Conservation (phyloP, 2,888 invertebrate genomes). For the Agrotis segetum region DNA sequence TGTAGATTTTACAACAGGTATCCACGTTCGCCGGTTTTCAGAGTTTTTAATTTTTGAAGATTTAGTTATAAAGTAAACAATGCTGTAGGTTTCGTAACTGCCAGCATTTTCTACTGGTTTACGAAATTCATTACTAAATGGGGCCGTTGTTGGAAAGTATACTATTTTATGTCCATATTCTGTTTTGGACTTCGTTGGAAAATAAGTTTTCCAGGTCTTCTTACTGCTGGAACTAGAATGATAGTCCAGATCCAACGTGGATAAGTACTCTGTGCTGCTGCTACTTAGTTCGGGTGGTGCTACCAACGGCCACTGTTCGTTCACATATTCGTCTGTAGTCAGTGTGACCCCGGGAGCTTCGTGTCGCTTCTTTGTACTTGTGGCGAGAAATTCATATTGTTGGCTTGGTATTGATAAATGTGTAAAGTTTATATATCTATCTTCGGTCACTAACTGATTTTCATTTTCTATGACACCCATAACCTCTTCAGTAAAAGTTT, state of each 20-base stretch:
- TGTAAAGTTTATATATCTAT: background rate
- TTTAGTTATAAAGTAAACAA: slow-evolving; percentile 14
- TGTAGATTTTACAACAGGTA: background rate
- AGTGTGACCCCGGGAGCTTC: background rate
- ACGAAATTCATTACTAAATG: background rate
- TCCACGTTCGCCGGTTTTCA: background rate
- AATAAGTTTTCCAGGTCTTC: slow-evolving; percentile 54
- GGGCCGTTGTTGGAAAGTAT: slow-evolving; percentile 25
- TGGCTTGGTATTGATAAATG: background rate
- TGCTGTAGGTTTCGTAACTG: background rate
- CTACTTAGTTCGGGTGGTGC: slow-evolving; percentile 12
- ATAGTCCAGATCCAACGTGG: background rate
- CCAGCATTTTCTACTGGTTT: background rate
- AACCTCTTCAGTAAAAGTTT: background rate
- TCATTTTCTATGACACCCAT: slow-evolving; percentile 6
- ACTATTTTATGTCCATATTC: slow-evolving; percentile 14
- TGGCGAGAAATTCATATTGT: background rate
- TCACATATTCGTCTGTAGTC: slow-evolving; percentile 8
- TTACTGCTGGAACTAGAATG: background rate
- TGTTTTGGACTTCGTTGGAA: slow-evolving; percentile 23
- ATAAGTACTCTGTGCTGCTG: slow-evolving; percentile 36
- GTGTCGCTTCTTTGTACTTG: background rate
- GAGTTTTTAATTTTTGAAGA: background rate
- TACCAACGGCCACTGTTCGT: slow-evolving; percentile 31
- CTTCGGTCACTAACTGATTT: slow-evolving; percentile 3